Conservation (phyloP, 2,113 vertebrate species). For the Cervus canadensis region DNA sequence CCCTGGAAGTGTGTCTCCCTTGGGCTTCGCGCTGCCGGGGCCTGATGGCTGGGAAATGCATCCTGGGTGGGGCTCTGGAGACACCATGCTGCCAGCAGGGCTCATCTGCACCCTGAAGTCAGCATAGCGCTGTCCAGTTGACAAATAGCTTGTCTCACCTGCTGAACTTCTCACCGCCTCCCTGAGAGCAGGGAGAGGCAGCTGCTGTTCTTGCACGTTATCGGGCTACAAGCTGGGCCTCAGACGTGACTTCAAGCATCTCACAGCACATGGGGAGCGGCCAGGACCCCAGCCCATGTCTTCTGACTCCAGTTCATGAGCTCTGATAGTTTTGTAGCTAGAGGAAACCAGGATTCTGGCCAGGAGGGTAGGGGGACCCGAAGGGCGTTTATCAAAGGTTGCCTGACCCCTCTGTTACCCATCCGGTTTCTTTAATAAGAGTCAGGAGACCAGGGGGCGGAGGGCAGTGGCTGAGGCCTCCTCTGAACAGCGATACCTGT, state of each 20-base stretch:
- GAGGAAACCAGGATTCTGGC: neutral
- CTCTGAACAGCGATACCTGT: neutral
- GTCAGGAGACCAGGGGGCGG: neutral
- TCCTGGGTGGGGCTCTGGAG: neutral
- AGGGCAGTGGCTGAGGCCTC: neutral
- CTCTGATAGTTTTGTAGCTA: neutral
- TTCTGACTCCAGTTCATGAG: neutral
- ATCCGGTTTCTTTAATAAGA: neutral
- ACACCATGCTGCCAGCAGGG: neutral
- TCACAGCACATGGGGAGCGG: neutral
- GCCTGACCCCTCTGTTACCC: neutral
- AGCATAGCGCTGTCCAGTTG: neutral
- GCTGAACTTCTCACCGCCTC: neutral
- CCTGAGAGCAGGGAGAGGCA: neutral
- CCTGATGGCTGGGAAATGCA: neutral
- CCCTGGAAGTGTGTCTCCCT: neutral
- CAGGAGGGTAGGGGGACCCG: neutral
- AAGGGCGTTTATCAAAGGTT: neutral
- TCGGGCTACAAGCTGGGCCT: neutral
- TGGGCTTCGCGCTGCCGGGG: neutral
- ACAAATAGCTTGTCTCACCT: neutral
- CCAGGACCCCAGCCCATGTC: neutral
- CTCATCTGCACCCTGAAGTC: neutral
- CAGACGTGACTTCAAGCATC: neutral
- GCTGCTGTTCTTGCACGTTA: neutral